phyloP scores from a whole-genome alignment of 1,140 invertebrate genomes.

The Diorhabda elongata region DNA sequence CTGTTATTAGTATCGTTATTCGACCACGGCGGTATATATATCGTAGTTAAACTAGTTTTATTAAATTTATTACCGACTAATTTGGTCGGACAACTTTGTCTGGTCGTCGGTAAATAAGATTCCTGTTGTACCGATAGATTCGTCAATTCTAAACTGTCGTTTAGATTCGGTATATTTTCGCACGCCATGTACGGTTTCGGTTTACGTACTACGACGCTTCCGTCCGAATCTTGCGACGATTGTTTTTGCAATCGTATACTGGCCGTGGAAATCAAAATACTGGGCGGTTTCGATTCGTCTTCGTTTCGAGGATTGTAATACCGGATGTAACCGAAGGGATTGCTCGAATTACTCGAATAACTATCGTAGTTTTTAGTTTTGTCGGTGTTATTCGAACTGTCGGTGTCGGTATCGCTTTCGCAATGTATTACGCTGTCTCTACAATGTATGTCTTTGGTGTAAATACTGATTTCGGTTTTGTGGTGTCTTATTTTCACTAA shows the following conservation, averaged over 20 bases:
- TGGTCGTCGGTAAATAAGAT: conserved; percentile 32
- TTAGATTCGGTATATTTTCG: conserved; percentile 61
- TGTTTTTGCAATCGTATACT: conserved; percentile 47
- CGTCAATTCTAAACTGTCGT: conserved; percentile 51
- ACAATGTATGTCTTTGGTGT: conserved; percentile 51
- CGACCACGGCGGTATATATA: conserved; percentile 53
- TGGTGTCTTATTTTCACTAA: conserved; percentile 53
- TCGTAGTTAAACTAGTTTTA: conserved; percentile 50
- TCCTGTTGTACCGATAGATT: conserved; percentile 24
- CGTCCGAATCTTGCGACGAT: conserved; percentile 57
- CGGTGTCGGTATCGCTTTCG: conserved; percentile 48
- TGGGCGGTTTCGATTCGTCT: conserved; percentile 31
- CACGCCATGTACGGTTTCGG: conserved; percentile 55
- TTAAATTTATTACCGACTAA: conserved; percentile 57
- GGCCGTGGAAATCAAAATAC: conserved; percentile 50
- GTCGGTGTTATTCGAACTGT: conserved; percentile 44
- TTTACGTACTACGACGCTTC: conserved; percentile 53
- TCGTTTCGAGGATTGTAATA: conserved; percentile 55
- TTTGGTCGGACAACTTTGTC: conserved; percentile 51
- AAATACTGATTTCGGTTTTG: conserved; percentile 53
- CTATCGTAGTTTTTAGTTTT: conserved; percentile 53
- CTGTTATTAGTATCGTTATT: conserved; percentile 44
- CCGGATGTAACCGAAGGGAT: conserved; percentile 60
- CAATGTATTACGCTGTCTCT: conserved; percentile 52
- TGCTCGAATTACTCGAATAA: conserved; percentile 45